Percentiles rank a stretch among this genome's conserved stretches.
Conservation (phyloP, 2,797 vertebrate species). For the Centropyge bicolor region DNA sequence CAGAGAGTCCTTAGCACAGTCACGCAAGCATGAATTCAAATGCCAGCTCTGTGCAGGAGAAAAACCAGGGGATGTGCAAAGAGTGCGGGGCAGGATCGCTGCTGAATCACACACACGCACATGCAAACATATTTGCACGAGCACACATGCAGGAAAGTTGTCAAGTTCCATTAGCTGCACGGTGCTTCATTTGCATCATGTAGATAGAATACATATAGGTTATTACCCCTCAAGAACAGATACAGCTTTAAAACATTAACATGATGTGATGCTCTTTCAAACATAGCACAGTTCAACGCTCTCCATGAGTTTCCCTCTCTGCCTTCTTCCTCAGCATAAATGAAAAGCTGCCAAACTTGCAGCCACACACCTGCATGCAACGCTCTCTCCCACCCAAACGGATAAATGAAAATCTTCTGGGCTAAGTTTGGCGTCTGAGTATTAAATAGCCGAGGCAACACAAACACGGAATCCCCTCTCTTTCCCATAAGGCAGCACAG, state of each 20-base stretch:
- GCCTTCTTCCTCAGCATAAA: not conserved
- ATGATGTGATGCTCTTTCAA: conserved; percentile 40
- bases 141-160: conserved; percentile 53
- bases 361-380: not conserved
- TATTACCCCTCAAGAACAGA: conserved; percentile 43
- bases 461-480: conserved; percentile 31
- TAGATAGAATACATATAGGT: conserved; percentile 30
- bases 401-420: conserved; percentile 45
- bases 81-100: conserved; percentile 10
- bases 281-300: conserved; percentile 4
- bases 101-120: conserved; percentile 54
- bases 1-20: conserved; percentile 52
- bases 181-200: conserved; percentile 48
- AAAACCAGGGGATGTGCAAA: conserved; percentile 60
- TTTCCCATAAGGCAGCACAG: conserved; percentile 60
- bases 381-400: conserved; percentile 21
- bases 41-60: conserved; percentile 59
- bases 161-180: conserved; percentile 50
- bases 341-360: not conserved
- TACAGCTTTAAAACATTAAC: conserved; percentile 31
- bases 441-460: conserved; percentile 33
- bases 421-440: conserved; percentile 28
- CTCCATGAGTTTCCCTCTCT: not conserved
- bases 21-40: conserved; percentile 69
- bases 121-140: conserved; percentile 34